Percentiles rank a stretch among this genome's conserved stretches.
phyloP scores from a whole-genome alignment of 2,888 invertebrate genomes.

The Andricus curvator region DNA sequence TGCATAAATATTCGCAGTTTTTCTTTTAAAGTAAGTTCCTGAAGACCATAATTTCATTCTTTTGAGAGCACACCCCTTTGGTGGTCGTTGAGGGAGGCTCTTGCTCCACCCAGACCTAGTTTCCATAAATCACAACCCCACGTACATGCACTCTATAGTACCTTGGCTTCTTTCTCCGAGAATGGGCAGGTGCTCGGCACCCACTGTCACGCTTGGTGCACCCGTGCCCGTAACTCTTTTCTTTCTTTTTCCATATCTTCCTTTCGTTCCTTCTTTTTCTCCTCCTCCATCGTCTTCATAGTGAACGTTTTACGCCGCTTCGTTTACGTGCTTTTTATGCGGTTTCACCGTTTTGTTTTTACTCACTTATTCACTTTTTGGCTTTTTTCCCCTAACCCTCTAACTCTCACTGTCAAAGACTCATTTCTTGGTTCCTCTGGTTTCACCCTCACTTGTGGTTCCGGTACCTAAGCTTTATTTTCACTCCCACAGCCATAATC shows the following conservation, averaged over 20 bases:
- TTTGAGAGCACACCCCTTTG: slow-evolving; percentile 20
- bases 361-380: slow-evolving; percentile 46
- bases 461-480: background rate
- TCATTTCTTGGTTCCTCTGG: background rate
- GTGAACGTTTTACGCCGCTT: slow-evolving; percentile 34
- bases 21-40: slow-evolving; percentile 54
- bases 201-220: slow-evolving; percentile 77
- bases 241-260: slow-evolving; percentile 63
- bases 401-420: slow-evolving; percentile 39
- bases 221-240: slow-evolving; percentile 70
- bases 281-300: slow-evolving; percentile 54
- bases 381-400: slow-evolving; percentile 3
- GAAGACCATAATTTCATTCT: slow-evolving; percentile 25
- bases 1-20: slow-evolving; percentile 74
- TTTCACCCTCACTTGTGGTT: background rate
- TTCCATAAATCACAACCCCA: slow-evolving; percentile 70
- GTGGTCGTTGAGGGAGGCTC: slow-evolving; percentile 21
- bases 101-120: slow-evolving; percentile 59
- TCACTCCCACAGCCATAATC: background rate
- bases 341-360: slow-evolving; percentile 41
- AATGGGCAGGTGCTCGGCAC: slow-evolving; percentile 76
- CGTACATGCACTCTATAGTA: slow-evolving; percentile 48
- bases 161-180: slow-evolving; percentile 58
- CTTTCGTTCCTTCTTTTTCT: slow-evolving; percentile 55
- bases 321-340: slow-evolving; percentile 26